Percentiles rank a stretch among this genome's conserved stretches.
phyloP scores from a whole-genome alignment of 2,113 vertebrate genomes.

The Jacana jacana region DNA sequence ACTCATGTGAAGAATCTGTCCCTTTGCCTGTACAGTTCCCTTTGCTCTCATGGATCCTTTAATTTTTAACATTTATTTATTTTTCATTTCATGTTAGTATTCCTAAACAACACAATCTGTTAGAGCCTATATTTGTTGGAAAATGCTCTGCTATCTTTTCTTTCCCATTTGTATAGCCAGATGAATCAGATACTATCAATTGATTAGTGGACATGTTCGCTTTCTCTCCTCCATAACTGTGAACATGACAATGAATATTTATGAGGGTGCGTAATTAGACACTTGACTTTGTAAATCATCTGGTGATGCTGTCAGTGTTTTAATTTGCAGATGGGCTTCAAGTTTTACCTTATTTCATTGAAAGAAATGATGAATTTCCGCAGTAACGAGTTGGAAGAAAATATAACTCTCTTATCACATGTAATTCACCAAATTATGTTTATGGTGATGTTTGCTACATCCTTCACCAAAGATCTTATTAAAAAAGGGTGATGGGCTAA shows the following conservation, averaged over 20 bases:
- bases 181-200: slow-evolving; percentile 66
- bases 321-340: slow-evolving; percentile 27
- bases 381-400: slow-evolving; percentile 9
- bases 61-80: neutral
- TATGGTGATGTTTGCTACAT: slow-evolving; percentile 7
- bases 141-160: slow-evolving; percentile 19
- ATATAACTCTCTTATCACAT: neutral
- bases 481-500: neutral
- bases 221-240: slow-evolving; percentile 55
- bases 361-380: slow-evolving; percentile 1
- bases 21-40: neutral
- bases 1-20: neutral
- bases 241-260: slow-evolving; percentile 71
- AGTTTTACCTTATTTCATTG: slow-evolving; percentile 25
- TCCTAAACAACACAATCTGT: neutral
- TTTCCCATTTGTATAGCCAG: slow-evolving; percentile 24
- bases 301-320: slow-evolving; percentile 16
- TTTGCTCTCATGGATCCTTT: neutral
- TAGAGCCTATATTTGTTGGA: neutral
- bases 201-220: slow-evolving; percentile 65
- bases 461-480: neutral
- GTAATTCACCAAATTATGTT: slow-evolving; percentile 8
- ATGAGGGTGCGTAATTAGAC: slow-evolving; percentile 67
- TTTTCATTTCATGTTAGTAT: neutral
- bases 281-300: slow-evolving; percentile 68